phyloP scores from a whole-genome alignment of 2,797 vertebrate genomes.

The Perodicticus potto region DNA sequence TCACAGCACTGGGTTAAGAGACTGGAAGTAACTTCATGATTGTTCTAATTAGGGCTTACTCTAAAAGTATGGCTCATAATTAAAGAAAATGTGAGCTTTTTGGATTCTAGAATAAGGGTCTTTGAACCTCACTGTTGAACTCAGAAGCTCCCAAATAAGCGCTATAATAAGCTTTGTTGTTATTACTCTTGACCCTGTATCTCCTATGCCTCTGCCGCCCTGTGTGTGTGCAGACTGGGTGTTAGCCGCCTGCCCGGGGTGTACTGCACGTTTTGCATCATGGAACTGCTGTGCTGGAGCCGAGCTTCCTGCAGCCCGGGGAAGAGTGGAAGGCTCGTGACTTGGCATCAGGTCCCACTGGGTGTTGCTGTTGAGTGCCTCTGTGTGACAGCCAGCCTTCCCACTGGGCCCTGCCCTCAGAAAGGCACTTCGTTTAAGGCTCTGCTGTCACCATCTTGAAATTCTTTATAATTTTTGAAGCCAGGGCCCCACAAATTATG shows the following conservation, averaged over 20 bases:
- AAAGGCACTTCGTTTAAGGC: background rate
- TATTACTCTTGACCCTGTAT: too few relatives aligned
- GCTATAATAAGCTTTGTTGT: fast-evolving
- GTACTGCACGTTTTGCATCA: background rate
- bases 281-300: background rate
- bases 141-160: background rate
- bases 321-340: background rate
- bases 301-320: background rate
- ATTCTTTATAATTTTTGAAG: background rate
- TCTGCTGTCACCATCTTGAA: background rate
- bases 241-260: background rate
- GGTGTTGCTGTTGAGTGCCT: background rate
- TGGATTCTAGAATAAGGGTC: background rate
- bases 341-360: background rate
- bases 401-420: too few relatives aligned
- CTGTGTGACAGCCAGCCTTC: background rate
- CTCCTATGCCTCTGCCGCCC: background rate
- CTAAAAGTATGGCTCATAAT: background rate
- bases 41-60: background rate
- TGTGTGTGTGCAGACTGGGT: fast-evolving
- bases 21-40: background rate
- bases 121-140: background rate
- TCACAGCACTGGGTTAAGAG: background rate
- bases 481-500: too few relatives aligned
- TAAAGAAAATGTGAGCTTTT: background rate